Base-by-base conservation (phyloP, 2,797 vertebrate genomes). In the Dryobates pubescens region DNA sequence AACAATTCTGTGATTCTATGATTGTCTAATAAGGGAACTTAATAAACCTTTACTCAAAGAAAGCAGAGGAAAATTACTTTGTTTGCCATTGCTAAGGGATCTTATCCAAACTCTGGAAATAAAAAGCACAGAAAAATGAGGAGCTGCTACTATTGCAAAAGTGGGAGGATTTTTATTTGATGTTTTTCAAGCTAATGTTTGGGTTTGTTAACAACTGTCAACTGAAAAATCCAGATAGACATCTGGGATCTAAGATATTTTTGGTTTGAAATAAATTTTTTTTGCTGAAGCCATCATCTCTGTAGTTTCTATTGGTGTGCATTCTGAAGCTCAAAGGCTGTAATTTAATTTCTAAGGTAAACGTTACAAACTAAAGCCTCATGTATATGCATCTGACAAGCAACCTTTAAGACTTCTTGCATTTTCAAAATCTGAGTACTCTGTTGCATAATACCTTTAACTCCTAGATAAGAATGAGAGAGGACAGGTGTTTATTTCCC, bases 401-500 rank as follows among this genome's bases (percentile, higher is more conserved):
- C 5, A 63, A n/a, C 13, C 26, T 84, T 70, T 82, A 51, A 86
- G 38, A 41, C 16, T 70, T 73, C 29, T 41, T 41, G 57, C 84
- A 79, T 91, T 88, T 91, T 89, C 54, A 90, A 86, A 90, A 79
- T 61, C 64, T 84, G 16, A 1, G 0, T 67, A 36, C 32, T 57
- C 34, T 80, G 30, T 94, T 94, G 75, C 36, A 17, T 88, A 91
- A 90, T 47, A 74, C 23, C 61, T 89, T 78, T 61, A 91, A 51
- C 29, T 87, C 12, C 11, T 73, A 82, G 88, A 83, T 88, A 84
- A 92, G 73, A 90, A 62, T 59, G 81, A 82, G 51, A 81, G 64
- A 87, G 34, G 57, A 68, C 82, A 83, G 61, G 41, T 69, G 41
- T 81, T 94, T 88, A 29, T 82, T 95, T 93, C 79, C 77, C 71